These are phyloP conservation scores for Tetraodon nigroviridis DNA, from an alignment of 2,113 vertebrate genomes.

Conservation along the genomic window DNA sequence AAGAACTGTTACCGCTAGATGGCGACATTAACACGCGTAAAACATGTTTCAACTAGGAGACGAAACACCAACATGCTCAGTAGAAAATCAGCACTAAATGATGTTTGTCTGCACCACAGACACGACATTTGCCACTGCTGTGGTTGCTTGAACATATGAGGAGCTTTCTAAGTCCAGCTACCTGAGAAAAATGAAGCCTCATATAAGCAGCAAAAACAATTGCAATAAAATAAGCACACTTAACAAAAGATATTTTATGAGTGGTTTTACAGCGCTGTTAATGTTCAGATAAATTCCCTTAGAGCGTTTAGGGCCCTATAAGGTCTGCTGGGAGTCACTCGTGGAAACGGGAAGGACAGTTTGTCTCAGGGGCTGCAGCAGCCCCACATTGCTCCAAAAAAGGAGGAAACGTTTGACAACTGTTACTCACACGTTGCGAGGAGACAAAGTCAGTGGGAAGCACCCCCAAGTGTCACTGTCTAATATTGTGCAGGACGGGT, in stretches of 20 bases:
- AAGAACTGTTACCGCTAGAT: slow-evolving; percentile 47
- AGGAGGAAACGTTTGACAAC: slow-evolving; percentile 62
- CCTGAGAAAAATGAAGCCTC: not conserved
- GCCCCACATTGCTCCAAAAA: slow-evolving; percentile 61
- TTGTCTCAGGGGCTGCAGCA: slow-evolving; percentile 35
- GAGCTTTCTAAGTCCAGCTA: too few species aligned
- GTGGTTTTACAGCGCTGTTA: slow-evolving; percentile 29
- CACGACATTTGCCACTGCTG: not conserved
- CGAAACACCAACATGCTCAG: not conserved
- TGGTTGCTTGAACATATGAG: not conserved
- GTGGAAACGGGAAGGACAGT: slow-evolving; percentile 36
- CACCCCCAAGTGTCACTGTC: not conserved
- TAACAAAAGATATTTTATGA: slow-evolving; percentile 26
- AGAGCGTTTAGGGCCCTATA: slow-evolving; percentile 60
- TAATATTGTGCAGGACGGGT: not conserved
- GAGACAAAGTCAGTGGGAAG: slow-evolving; percentile 18
- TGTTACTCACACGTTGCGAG: too few species aligned
- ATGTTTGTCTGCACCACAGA: not conserved
- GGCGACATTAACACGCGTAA: slow-evolving; percentile 10
- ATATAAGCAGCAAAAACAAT: not conserved
- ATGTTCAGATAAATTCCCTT: slow-evolving; percentile 32
- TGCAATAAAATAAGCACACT: slow-evolving; percentile 6
- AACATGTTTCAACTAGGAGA: not conserved
- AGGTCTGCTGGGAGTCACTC: slow-evolving; percentile 46
- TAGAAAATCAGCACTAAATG: too few species aligned